These are phyloP conservation scores for Troides helena DNA, from an alignment of 2,888 invertebrate genomes.

Conservation along the genomic window DNA sequence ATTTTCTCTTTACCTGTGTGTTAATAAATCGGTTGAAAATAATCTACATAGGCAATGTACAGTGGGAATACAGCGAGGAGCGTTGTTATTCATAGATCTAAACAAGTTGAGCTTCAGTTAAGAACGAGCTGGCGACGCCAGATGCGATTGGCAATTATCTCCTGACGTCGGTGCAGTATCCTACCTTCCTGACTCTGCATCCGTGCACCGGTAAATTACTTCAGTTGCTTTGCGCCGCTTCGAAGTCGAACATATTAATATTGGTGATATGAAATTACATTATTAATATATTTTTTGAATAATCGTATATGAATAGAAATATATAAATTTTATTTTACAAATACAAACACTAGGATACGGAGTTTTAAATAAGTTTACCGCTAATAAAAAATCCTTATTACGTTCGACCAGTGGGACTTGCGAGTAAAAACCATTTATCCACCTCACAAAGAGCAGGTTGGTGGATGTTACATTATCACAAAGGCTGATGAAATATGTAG, in stretches of 20 bases:
- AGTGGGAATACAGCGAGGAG: neutral
- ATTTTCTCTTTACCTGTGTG: neutral
- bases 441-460: no score
- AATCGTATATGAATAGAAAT: no score
- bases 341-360: no score
- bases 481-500: no score
- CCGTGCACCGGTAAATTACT: slow-evolving; percentile 7
- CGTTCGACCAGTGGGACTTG: no score
- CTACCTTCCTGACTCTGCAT: neutral
- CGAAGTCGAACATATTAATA: neutral
- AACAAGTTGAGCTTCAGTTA: slow-evolving; percentile 6
- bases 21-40: no score
- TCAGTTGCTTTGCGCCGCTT: neutral
- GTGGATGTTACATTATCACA: no score
- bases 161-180: neutral
- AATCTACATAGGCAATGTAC: neutral
- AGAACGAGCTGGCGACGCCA: slow-evolving; percentile 7
- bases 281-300: no score
- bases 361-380: no score
- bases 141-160: slow-evolving; percentile 22
- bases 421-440: no score
- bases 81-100: neutral
- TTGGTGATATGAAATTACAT: neutral
- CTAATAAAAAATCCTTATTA: no score
- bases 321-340: no score